Percentiles rank a stretch among this genome's conserved stretches.
phyloP scores from a whole-genome alignment of 1,140 invertebrate species.

The Brachystomella parvula region DNA sequence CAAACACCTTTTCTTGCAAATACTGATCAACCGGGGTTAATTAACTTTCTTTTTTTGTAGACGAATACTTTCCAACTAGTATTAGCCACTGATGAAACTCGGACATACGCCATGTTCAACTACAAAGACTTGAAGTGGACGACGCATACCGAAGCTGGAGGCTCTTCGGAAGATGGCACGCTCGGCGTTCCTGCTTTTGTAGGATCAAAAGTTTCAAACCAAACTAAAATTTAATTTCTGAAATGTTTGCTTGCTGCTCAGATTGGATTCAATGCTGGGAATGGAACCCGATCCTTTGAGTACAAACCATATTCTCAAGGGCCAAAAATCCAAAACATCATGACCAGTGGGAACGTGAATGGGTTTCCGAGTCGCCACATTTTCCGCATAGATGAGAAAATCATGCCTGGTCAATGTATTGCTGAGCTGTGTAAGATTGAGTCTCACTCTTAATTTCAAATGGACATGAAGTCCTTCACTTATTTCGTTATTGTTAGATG shows the following conservation, averaged over 20 bases:
- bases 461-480: not conserved
- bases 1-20: slow-evolving; percentile 33
- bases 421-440: slow-evolving; percentile 42
- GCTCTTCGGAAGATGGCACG: slow-evolving; percentile 74
- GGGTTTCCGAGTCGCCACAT: slow-evolving; percentile 80
- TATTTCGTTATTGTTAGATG: slow-evolving; percentile 17
- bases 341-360: slow-evolving; percentile 75
- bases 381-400: slow-evolving; percentile 89
- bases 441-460: not conserved
- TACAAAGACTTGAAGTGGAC: slow-evolving; percentile 85
- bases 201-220: slow-evolving; percentile 43
- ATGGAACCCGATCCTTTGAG: slow-evolving; percentile 80
- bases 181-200: slow-evolving; percentile 79
- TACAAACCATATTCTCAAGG: slow-evolving; percentile 84
- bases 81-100: slow-evolving; percentile 84
- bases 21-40: not conserved
- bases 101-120: slow-evolving; percentile 89
- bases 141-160: slow-evolving; percentile 79
- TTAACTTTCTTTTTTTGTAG: slow-evolving; percentile 43
- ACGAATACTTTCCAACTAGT: slow-evolving; percentile 94
- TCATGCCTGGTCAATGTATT: slow-evolving; percentile 77
- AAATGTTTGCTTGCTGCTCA: too few species aligned
- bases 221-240: not conserved
- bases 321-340: slow-evolving; percentile 71
- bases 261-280: slow-evolving; percentile 93